A percentile compares a stretch with the other conserved stretches of the same genome.
Evolutionary conservation across 2,888 invertebrate species (phyloP).

Genomic region (Drosophila borborema): DNA sequence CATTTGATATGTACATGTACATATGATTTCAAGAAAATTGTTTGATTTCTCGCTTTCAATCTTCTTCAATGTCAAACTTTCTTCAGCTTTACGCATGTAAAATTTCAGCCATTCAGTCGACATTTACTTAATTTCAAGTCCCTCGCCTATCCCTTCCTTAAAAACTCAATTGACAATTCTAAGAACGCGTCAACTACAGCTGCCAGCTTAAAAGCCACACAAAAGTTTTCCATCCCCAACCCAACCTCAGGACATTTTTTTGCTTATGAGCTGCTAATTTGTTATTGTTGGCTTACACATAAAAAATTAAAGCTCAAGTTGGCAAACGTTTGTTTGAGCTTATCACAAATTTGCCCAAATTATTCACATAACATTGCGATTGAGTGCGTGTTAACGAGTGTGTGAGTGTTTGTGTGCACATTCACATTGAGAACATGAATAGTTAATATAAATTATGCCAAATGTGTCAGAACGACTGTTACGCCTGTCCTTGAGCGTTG

Average conservation of each 20-base stretch:
- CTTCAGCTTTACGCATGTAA: too few relatives aligned
- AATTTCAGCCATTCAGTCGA: too few relatives aligned
- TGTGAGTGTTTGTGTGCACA: constrained; percentile 5
- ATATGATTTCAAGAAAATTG: too few relatives aligned
- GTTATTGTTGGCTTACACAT: constrained; percentile 40
- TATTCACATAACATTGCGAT: constrained; percentile 64
- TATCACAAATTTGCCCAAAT: constrained; percentile 78
- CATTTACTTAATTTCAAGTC: background rate
- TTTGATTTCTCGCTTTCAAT: too few relatives aligned
- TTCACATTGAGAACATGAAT: constrained; percentile 59
- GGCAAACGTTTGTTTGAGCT: constrained; percentile 61
- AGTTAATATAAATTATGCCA: constrained; percentile 68
- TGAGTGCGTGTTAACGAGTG: constrained; percentile 4
- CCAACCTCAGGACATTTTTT: constrained; percentile 38
- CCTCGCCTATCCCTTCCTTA: too few relatives aligned
- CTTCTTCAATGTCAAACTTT: too few relatives aligned
- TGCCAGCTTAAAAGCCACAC: constrained; percentile 5
- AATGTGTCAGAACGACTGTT: constrained; percentile 36
- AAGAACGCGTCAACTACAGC: constrained; percentile 5
- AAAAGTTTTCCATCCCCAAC: constrained; percentile 34
- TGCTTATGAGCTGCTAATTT: constrained; percentile 71
- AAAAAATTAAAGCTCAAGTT: constrained; percentile 59
- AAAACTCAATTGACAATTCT: constrained; percentile 20
- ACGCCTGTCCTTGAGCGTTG: constrained; percentile 9
- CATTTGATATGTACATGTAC: too few relatives aligned